phyloP scores from a whole-genome alignment of 2,797 vertebrate genomes.

The Sphenopsis melanotis region DNA sequence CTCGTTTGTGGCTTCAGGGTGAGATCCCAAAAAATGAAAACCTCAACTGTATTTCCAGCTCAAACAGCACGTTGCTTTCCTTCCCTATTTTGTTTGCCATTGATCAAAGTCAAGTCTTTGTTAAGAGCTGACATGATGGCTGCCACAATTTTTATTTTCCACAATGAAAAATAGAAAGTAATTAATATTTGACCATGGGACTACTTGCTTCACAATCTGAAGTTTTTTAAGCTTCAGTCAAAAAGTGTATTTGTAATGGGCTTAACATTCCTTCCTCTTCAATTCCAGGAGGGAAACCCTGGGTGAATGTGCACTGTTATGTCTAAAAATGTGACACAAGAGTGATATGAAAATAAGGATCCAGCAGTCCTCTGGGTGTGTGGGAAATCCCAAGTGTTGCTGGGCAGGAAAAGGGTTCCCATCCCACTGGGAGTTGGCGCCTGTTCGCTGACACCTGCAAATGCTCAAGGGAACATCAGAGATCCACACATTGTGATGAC shows the following conservation, averaged over 20 bases:
- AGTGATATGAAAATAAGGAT: neutral
- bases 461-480: neutral
- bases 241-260: neutral
- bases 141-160: neutral
- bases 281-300: neutral
- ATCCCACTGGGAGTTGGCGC: neutral
- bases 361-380: neutral
- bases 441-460: neutral
- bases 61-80: neutral
- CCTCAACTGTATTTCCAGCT: neutral
- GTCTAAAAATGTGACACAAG: neutral
- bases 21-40: neutral
- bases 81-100: neutral
- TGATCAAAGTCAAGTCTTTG: neutral
- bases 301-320: neutral
- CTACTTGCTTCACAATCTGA: neutral
- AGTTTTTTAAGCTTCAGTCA: neutral
- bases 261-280: neutral
- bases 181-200: neutral
- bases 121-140: neutral
- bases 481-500: neutral
- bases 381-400: rapidly evolving
- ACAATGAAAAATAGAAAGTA: neutral
- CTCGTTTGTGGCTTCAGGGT: neutral
- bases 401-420: neutral